Percentiles rank a stretch among this genome's conserved stretches.
Evolutionary conservation across 2,113 vertebrate species (phyloP).

Genomic region (Naja naja): DNA sequence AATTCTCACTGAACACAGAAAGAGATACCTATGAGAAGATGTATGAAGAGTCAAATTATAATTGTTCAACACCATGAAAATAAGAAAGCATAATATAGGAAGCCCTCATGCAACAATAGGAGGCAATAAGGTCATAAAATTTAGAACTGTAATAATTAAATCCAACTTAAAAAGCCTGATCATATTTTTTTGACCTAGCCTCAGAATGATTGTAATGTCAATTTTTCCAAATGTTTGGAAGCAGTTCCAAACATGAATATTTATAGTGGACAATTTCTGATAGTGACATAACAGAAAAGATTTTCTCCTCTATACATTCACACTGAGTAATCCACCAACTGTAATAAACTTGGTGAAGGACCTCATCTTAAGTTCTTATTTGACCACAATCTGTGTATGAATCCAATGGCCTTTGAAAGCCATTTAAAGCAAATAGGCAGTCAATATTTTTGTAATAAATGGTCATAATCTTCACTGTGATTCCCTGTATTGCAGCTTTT

Average conservation of each 20-base stretch:
- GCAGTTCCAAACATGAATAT: background rate
- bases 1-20: constrained; percentile 7
- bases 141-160: background rate
- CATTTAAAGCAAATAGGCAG: background rate
- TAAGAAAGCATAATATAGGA: background rate
- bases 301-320: background rate
- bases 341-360: background rate
- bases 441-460: background rate
- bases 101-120: background rate
- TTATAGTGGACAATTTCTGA: background rate
- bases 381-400: background rate
- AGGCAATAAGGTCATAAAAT: background rate
- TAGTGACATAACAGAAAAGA: background rate
- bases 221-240: background rate
- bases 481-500: background rate
- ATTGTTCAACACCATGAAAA: background rate
- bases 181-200: background rate
- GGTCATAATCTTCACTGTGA: background rate
- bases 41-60: background rate
- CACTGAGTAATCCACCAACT: background rate
- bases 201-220: background rate
- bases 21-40: background rate
- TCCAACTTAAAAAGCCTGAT: background rate
- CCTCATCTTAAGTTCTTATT: background rate
- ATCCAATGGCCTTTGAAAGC: background rate